Conservation (phyloP, 2,113 vertebrate species). For the Pterocles orientalis region DNA sequence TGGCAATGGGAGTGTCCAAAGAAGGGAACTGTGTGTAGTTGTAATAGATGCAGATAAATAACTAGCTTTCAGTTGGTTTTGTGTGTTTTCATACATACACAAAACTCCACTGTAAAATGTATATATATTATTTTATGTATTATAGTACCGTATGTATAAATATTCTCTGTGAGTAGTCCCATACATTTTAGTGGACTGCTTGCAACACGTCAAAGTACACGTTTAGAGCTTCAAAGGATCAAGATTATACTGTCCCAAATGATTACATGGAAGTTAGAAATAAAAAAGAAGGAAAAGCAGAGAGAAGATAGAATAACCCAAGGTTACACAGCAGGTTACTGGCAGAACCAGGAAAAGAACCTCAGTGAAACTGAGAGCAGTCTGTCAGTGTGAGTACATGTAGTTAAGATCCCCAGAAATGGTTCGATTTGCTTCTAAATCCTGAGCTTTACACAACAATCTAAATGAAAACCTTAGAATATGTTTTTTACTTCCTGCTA, state of each 20-base stretch:
- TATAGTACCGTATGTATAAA: not conserved
- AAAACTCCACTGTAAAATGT: not conserved
- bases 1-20: not conserved
- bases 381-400: not conserved
- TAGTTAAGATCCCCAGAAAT: not conserved
- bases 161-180: not conserved
- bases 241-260: not conserved
- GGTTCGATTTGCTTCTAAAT: not conserved
- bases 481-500: not conserved
- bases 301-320: not conserved
- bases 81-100: not conserved
- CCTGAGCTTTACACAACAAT: not conserved
- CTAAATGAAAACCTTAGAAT: not conserved
- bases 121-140: not conserved
- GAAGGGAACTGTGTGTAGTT: not conserved
- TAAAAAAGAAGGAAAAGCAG: not conserved
- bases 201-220: not conserved
- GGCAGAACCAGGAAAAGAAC: not conserved
- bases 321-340: not conserved
- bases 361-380: not conserved
- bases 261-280: not conserved
- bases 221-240: not conserved
- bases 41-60: not conserved
- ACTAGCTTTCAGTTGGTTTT: not conserved
- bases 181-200: not conserved